A percentile compares a stretch with the other conserved stretches of the same genome.
These are phyloP conservation scores for Zaprionus taronus DNA, from an alignment of 1,140 invertebrate species.

Conservation along the genomic window DNA sequence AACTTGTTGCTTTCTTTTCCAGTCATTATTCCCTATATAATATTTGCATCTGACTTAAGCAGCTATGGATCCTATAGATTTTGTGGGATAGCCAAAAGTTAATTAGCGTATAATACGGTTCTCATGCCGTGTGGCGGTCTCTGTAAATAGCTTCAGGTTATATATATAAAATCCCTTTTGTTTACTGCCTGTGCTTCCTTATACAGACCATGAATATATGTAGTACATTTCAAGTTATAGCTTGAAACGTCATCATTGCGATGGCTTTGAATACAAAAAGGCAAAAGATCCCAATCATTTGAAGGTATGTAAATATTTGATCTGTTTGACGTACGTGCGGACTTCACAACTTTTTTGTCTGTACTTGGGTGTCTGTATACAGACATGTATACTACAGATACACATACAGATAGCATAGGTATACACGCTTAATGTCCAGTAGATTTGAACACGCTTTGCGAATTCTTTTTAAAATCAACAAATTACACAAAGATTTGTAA, in stretches of 20 bases:
- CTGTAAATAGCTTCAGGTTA: neutral
- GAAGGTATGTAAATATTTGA: constrained; percentile 49
- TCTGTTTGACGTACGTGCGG: constrained; percentile 29
- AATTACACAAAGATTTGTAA: constrained; percentile 9
- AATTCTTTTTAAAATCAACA: constrained; percentile 37
- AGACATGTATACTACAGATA: neutral
- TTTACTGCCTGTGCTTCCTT: neutral
- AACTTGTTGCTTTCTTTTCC: neutral
- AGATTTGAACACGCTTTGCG: constrained; percentile 27
- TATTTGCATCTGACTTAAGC: neutral
- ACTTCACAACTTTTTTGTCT: constrained; percentile 1
- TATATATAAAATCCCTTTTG: neutral
- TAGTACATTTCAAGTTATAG: neutral
- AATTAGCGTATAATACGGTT: constrained; percentile 1
- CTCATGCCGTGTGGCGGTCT: neutral
- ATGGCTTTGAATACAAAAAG: constrained; percentile 43
- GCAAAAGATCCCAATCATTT: constrained; percentile 33
- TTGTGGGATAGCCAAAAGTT: neutral
- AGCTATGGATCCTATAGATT: neutral
- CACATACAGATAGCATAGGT: too few relatives aligned
- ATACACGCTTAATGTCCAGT: neutral
- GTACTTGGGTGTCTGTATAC: neutral
- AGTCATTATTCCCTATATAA: neutral
- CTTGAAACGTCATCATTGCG: neutral
- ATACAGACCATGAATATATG: neutral